Evolutionary conservation across 1,140 invertebrate genomes (phyloP), one percentile per base, ranked within the genome.

Genomic region (Drosophila equinoxialis): DNA sequence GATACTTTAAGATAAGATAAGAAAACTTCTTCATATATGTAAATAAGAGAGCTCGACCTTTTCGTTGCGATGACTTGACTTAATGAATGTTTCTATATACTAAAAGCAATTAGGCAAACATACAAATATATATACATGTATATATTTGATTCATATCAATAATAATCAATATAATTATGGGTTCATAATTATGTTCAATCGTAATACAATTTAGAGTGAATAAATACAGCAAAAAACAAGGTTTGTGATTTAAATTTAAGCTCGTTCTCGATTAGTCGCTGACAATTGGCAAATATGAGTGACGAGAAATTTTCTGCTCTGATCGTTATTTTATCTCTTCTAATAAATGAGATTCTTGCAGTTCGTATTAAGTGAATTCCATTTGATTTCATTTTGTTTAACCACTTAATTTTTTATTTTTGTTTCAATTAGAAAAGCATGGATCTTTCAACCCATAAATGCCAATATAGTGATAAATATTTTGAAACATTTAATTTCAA

Each of bases 401-500:
- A 51, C 6, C 6, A 7, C 14, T 8, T 48, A 7, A 17, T 8
- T 17, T 39, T 41, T 0, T 14, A 8, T 3, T 51, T 10, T 14
- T 65, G 6, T 54, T 10, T 35, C 0, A n/a, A 20, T n/a, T 42
- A 80, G 78, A 75, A 71, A 76, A 48, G 37, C 3, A 35, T 71
- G 68, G 37, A 66, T 1, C 5, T 76, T 4, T 20, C 45, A 3
- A 65, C 48, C 8, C 6, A 58, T 45, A 45, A 61, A 17, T 80
- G 78, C 6, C 33, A 54, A 1, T 39, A 71, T 30, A 79, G 68
- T 45, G 48, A 48, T 4, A 68, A 65, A 7, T 68, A 75, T 41
- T 37, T 80, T 4, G 42, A 80, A 42, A 7, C 7, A 5, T 68
- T 80, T 3, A 80, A 80, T 33, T 0, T 80, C 0, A 58, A 72